These are phyloP conservation scores for Paradoxurus hermaphroditus DNA, from an alignment of 2,113 vertebrate genomes.

Conservation along the genomic window DNA sequence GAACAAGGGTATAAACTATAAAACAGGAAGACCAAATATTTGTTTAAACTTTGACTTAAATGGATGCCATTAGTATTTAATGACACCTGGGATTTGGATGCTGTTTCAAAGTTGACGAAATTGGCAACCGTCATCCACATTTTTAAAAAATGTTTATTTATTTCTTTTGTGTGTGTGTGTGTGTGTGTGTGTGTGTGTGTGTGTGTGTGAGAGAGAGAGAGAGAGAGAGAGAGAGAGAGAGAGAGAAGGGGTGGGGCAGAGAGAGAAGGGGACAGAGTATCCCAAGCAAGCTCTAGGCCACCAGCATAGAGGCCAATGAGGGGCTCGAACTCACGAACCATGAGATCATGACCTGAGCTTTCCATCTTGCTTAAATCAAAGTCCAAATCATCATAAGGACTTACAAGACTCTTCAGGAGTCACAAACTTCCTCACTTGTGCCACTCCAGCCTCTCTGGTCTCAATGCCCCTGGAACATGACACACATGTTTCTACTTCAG, in stretches of 20 bases:
- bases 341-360: not conserved
- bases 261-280: no score
- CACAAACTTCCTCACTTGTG: not conserved
- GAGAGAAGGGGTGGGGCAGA: no score
- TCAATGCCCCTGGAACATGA: not conserved
- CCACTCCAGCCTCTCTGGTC: not conserved
- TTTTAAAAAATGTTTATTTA: not conserved
- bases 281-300: no score
- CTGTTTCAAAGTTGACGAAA: not conserved
- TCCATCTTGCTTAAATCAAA: not conserved
- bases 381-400: not conserved
- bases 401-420: not conserved
- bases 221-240: no score
- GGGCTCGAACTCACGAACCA: no score
- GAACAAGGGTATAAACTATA: not conserved
- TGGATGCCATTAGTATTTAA: not conserved
- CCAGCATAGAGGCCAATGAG: no score
- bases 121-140: not conserved
- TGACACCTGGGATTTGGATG: not conserved
- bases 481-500: not conserved
- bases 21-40: not conserved
- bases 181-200: no score
- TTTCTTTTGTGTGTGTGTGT: no score
- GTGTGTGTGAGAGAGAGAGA: no score
- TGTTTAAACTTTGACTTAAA: slow-evolving; percentile 24